These are phyloP conservation scores for Peromyscus leucopus DNA, from an alignment of 2,113 vertebrate species.

Conservation along the genomic window DNA sequence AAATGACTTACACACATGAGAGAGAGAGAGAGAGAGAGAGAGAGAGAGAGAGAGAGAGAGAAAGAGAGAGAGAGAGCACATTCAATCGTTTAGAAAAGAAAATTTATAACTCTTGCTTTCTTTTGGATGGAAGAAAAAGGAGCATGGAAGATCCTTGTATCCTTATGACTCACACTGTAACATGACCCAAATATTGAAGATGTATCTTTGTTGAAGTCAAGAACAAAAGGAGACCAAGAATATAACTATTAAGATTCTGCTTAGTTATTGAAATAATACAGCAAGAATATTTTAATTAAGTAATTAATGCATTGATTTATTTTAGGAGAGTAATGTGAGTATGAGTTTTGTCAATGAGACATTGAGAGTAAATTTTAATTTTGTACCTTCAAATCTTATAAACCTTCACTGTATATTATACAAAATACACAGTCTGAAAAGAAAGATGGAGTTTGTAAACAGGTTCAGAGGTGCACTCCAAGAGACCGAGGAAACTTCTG, in stretches of 20 bases:
- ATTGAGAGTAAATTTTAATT: constrained; percentile 15
- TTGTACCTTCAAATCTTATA: not conserved
- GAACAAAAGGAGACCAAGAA: not conserved
- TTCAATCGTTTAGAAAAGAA: not conserved
- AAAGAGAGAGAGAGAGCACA: too few species aligned
- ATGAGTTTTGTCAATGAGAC: not conserved
- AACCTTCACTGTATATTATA: not conserved
- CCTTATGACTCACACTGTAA: not conserved
- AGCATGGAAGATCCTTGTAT: not conserved
- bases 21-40: not conserved
- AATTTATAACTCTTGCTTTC: not conserved
- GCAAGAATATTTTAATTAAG: constrained; percentile 19
- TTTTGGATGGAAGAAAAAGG: not conserved
- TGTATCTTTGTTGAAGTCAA: not conserved
- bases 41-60: not conserved
- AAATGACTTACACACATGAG: not conserved
- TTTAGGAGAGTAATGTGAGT: not conserved
- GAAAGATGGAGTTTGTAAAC: not conserved
- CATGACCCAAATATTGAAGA: not conserved
- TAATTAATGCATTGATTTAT: not conserved
- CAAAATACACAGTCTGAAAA: not conserved
- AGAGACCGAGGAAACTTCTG: not conserved
- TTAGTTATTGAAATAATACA: not conserved
- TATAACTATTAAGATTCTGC: not conserved
- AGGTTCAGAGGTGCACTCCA: not conserved